Evolutionary conservation across 2,113 vertebrate species (phyloP).

Genomic region (Tragelaphus imberbis): DNA sequence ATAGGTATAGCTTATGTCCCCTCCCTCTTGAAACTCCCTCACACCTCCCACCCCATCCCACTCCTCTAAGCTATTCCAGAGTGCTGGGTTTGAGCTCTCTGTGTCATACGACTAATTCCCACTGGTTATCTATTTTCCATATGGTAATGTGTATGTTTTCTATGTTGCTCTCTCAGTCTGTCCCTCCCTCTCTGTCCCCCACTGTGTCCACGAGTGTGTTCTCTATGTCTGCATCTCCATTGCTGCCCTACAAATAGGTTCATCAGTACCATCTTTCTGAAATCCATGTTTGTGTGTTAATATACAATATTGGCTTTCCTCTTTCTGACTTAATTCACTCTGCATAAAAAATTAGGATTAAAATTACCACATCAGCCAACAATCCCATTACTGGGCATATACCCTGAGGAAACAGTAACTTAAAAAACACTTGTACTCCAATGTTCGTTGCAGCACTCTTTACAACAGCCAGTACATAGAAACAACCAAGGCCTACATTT

Average conservation of each 20-base stretch:
- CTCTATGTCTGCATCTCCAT: not conserved
- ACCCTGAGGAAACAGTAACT: not conserved
- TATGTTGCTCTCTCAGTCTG: not conserved
- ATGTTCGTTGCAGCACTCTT: not conserved
- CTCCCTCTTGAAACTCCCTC: too few relatives aligned
- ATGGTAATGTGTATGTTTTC: not conserved
- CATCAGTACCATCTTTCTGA: not conserved
- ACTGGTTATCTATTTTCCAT: not conserved
- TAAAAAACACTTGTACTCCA: not conserved
- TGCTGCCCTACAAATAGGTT: not conserved
- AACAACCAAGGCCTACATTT: not conserved
- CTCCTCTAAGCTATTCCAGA: not conserved
- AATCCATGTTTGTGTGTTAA: not conserved
- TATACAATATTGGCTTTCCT: not conserved
- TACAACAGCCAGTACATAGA: not conserved
- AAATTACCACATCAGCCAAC: not conserved
- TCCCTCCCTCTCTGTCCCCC: not conserved
- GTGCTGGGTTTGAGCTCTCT: accelerated
- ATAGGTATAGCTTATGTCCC: too few relatives aligned
- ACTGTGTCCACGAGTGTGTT: not conserved
- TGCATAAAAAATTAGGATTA: not conserved
- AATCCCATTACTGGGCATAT: not conserved
- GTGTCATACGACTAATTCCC: not conserved
- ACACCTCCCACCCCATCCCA: too few relatives aligned
- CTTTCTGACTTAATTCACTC: not conserved